phyloP scores from a whole-genome alignment of 2,113 vertebrate species.

The Sturnus vulgaris region DNA sequence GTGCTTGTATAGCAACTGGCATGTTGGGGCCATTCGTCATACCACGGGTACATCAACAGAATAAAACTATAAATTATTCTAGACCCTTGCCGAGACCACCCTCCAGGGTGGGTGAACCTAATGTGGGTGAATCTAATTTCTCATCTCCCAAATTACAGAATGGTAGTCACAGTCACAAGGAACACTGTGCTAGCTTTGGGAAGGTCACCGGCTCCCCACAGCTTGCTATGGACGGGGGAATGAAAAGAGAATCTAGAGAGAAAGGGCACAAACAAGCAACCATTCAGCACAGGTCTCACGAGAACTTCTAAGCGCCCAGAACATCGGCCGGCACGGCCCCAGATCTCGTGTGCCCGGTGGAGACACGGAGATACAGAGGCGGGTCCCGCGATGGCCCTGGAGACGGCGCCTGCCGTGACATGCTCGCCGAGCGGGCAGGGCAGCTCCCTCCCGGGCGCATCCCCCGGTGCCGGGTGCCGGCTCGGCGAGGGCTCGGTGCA shows the following conservation, averaged over 20 bases:
- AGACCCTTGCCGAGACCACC: not conserved
- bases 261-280: not conserved
- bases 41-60: not conserved
- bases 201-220: not conserved
- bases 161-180: not conserved
- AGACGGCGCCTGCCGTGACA: not conserved
- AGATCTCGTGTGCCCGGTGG: rapidly evolving
- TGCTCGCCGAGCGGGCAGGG: not conserved
- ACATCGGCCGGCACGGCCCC: not conserved
- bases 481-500: not conserved
- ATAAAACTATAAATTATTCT: not conserved
- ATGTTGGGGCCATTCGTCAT: not conserved
- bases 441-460: not conserved
- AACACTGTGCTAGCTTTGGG: not conserved
- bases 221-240: not conserved
- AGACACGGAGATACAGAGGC: not conserved
- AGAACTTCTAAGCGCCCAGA: not conserved
- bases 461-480: not conserved
- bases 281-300: not conserved
- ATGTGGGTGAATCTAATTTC: not conserved
- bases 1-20: not conserved
- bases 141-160: not conserved
- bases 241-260: not conserved
- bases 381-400: not conserved
- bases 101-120: not conserved